Conservation (phyloP, 2,888 invertebrate species). For the Zaprionus bogoriensis region DNA sequence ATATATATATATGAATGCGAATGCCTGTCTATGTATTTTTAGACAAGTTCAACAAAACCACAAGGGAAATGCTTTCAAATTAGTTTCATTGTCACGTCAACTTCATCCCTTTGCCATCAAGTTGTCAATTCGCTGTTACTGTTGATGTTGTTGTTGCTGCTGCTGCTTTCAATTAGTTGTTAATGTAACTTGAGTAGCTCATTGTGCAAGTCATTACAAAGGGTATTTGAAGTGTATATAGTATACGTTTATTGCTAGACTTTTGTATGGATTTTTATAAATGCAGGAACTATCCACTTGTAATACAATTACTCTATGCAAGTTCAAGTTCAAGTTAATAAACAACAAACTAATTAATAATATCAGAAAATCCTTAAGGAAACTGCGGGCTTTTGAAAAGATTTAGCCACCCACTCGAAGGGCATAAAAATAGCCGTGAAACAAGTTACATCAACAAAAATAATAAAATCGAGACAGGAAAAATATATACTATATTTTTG, state of each 20-base stretch:
- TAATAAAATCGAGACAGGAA: constrained; percentile 2
- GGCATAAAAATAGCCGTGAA: neutral
- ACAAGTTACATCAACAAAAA: neutral
- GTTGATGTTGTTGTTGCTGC: constrained; percentile 3
- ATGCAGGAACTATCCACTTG: constrained; percentile 4
- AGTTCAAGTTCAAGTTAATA: too few species aligned
- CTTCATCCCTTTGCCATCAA: neutral
- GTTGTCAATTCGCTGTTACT: constrained; percentile 2
- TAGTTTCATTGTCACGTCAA: constrained; percentile 20
- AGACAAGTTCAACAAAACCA: neutral
- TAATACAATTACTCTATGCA: constrained; percentile 11
- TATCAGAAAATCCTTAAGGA: neutral
- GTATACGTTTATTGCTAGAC: constrained; percentile 2
- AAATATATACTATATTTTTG: constrained; percentile 2
- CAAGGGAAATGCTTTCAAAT: constrained; percentile 11
- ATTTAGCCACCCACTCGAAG: neutral
- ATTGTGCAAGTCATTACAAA: constrained; percentile 25
- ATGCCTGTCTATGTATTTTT: neutral
- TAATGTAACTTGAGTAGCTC: constrained; percentile 14
- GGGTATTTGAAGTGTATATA: neutral
- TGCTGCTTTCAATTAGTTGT: constrained; percentile 12
- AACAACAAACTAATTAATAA: neutral
- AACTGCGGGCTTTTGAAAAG: neutral
- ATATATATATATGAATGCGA: neutral
- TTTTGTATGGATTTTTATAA: constrained; percentile 4